phyloP scores from a whole-genome alignment of 2,113 vertebrate species.

The Mesocricetus auratus region DNA sequence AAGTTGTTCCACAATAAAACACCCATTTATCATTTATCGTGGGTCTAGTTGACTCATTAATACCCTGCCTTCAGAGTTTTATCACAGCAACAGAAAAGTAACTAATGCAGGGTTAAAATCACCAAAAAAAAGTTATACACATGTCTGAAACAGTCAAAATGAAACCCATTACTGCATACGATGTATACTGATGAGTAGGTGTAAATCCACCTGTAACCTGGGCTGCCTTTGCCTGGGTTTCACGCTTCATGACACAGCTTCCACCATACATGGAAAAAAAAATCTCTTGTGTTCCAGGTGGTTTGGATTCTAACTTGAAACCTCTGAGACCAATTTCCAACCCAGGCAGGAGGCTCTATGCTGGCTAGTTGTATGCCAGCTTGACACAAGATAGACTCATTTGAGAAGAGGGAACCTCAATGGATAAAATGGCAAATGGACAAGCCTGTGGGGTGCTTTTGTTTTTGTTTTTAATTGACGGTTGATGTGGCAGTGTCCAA shows the following conservation, averaged over 20 bases:
- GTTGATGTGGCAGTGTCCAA: too few species aligned
- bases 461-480: not conserved
- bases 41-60: too few species aligned
- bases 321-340: slow-evolving; percentile 26
- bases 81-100: not conserved
- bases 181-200: too few species aligned
- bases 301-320: not conserved
- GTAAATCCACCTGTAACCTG: not conserved
- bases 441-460: not conserved
- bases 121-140: not conserved
- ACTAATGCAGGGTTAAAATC: not conserved
- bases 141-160: not conserved
- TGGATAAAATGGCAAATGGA: not conserved
- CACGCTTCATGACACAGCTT: not conserved
- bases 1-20: too few species aligned
- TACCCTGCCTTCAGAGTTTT: not conserved
- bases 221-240: not conserved
- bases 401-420: not conserved
- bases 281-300: not conserved
- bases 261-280: not conserved
- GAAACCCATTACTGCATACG: too few species aligned
- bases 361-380: not conserved
- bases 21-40: too few species aligned
- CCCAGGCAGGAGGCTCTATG: not conserved
- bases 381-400: not conserved